Conservation (phyloP, 1,140 invertebrate species). For the Procambarus clarkii region DNA sequence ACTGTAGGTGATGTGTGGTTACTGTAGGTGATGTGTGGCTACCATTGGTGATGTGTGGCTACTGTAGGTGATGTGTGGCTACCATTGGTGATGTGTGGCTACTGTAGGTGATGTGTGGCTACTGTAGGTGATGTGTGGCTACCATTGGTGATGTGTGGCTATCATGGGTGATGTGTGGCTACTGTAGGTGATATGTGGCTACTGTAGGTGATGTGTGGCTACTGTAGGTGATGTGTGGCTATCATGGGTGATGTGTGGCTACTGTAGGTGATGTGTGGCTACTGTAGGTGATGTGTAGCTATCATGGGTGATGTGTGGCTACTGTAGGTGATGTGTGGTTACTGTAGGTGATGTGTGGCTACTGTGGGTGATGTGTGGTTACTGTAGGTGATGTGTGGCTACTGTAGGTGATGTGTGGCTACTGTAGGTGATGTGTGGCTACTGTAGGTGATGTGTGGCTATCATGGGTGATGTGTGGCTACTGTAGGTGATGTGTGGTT, state of each 20-base stretch:
- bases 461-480: conserved; percentile 85
- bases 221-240: conserved; percentile 74
- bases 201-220: not conserved
- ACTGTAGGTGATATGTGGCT: conserved; percentile 85
- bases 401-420: conserved; percentile 85
- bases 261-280: not conserved
- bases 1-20: no score
- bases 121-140: not conserved
- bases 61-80: no score
- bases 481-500: not conserved
- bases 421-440: not conserved
- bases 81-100: not conserved
- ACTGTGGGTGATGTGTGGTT: not conserved
- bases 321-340: not conserved
- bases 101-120: not conserved
- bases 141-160: not conserved
- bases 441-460: conserved; percentile 74
- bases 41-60: not conserved
- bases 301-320: not conserved
- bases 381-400: conserved; percentile 74
- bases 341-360: not conserved
- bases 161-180: conserved; percentile 74
- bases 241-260: conserved; percentile 85
- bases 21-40: conserved; percentile 80
- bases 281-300: no score